A percentile compares a stretch with the other conserved stretches of the same genome.
Conservation (phyloP, 2,888 invertebrate species). For the Galerucella nymphaeae region DNA sequence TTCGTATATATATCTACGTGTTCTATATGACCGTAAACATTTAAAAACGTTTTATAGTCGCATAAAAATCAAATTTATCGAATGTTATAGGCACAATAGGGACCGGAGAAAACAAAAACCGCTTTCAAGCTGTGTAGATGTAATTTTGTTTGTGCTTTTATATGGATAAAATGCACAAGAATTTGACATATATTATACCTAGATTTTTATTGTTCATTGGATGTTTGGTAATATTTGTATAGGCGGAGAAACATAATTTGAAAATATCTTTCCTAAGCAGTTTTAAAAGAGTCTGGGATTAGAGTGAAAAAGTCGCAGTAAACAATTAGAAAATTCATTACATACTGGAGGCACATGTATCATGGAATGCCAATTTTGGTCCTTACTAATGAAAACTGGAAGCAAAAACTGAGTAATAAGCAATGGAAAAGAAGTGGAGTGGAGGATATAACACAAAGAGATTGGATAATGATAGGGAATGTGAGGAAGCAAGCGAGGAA, state of each 20-base stretch:
- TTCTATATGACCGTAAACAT: constrained; percentile 39
- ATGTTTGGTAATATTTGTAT: constrained; percentile 20
- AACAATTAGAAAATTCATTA: too few relatives aligned
- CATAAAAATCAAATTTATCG: constrained; percentile 53
- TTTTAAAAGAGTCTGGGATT: too few relatives aligned
- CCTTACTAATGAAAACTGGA: too few relatives aligned
- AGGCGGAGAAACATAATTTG: background rate
- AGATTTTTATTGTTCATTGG: constrained; percentile 52
- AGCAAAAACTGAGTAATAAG: too few relatives aligned
- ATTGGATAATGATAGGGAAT: too few relatives aligned
- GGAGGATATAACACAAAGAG: too few relatives aligned
- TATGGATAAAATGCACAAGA: constrained; percentile 51
- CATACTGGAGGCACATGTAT: too few relatives aligned
- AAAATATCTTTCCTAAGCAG: background rate
- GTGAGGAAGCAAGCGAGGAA: too few relatives aligned
- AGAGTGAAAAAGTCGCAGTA: too few relatives aligned
- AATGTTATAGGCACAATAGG: constrained; percentile 53
- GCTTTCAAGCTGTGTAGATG: constrained; percentile 52
- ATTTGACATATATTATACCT: constrained; percentile 55
- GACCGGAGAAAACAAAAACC: constrained; percentile 51
- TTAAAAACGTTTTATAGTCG: constrained; percentile 48
- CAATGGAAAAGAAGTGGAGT: too few relatives aligned
- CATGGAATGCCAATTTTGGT: too few relatives aligned
- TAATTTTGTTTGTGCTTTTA: constrained; percentile 57
- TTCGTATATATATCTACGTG: constrained; percentile 46